Evolutionary conservation across 2,113 vertebrate species (phyloP), one percentile per base, ranked within the genome.

Genomic region (Guaruba guarouba): DNA sequence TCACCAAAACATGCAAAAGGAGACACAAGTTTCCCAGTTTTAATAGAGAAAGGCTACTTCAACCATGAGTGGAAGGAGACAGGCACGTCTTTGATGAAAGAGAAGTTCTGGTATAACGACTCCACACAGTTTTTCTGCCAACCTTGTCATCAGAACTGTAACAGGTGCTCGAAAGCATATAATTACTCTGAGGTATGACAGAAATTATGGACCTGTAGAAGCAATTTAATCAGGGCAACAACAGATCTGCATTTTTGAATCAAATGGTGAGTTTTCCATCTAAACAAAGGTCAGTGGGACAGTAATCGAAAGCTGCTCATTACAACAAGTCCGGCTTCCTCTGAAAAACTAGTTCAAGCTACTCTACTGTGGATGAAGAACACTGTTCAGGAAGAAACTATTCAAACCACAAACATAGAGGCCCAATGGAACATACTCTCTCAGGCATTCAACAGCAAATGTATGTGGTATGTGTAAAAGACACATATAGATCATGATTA

Each of bases 381-480:
- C 31, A 49, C 35, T 41, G 19, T 10, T 27, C 19, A 49, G 33
- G 25, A 49, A 71, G 22, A 83, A 13, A 24, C 35, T 35, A 37
- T 27, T 59, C 48, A 57, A 49, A 41, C 14, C 49, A 37, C 57
- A 28, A 15, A 49, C 1, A 41, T 31, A 46, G n/a, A 55, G 17
- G 39, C 19, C 29, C 29, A 23, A 31, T 31, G 41, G 29, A 77
- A 51, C 31, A 31, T 22, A 15, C 27, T 37, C 10, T 49, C 29
- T 29, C 35, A 64, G 39, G 23, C 7, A 12, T 6, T 41, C 16
- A 68, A 28, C 35, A 51, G 22, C 59, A 31, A 44, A 74, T 3
- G 3, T 0, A 2, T 29, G 15, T 61, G 23, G 4, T 0, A 2
- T n/a, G 15, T 61, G 23, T 13, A 61, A 82, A 33, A 52, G 37